These are phyloP conservation scores for Epinephelus lanceolatus DNA, from an alignment of 2,113 vertebrate species.

Conservation along the genomic window DNA sequence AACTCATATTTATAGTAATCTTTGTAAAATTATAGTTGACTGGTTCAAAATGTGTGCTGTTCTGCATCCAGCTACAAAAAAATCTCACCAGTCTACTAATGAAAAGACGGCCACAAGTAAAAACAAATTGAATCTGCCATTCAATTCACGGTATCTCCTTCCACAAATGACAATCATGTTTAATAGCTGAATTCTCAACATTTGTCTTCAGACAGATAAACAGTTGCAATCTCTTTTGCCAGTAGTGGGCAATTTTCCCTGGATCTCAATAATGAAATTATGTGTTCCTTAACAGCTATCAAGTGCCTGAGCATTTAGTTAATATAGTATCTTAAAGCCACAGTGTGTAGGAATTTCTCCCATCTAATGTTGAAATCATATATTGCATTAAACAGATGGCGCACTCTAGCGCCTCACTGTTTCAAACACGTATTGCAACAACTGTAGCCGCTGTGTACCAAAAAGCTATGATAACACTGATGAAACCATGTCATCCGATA, in stretches of 20 bases:
- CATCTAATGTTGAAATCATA: no score
- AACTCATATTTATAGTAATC: background rate
- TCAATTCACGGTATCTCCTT: background rate
- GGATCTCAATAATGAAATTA: background rate
- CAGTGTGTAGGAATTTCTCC: no score
- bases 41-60: background rate
- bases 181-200: background rate
- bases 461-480: no score
- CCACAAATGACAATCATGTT: background rate
- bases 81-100: background rate
- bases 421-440: no score
- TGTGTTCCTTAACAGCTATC: background rate
- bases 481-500: no score
- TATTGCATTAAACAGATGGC: no score
- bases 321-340: background rate
- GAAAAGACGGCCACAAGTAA: background rate
- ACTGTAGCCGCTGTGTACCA: no score
- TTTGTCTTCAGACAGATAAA: background rate
- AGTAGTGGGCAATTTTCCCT: background rate
- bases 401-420: no score
- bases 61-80: background rate
- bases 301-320: background rate
- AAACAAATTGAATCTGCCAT: background rate
- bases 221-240: slow-evolving; percentile 1
- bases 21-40: background rate